Evolutionary conservation across 1,140 invertebrate species (phyloP), one percentile per base, ranked within the genome.

Genomic region (Papilio aristodemus): DNA sequence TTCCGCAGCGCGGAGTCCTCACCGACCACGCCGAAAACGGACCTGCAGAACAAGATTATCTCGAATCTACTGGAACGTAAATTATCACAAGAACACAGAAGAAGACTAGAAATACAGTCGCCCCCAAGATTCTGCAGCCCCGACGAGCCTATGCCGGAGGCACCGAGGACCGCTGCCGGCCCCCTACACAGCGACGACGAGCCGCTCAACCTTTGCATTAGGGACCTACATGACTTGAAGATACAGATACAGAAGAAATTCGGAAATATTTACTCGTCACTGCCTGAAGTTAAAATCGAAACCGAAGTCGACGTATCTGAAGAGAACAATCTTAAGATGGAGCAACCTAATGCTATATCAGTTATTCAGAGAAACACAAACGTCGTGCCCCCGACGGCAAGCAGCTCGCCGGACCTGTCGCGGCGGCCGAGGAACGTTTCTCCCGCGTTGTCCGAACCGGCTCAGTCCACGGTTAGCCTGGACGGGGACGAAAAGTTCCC

Each of bases 181-280:
- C 84, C 86, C 0, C 67, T 89, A 39, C 83, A 86, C 71, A 80
- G 92, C 84, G 91, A 95, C 84, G 93, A 94, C 22, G 96, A 97
- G 80, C 96, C 97, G 0, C 86, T 98, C 5, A 98, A 98, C 88
- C 92, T 98, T 0, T 97, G 96, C 74, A 93, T 97, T 39, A 91
- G 96, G 39, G 96, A 96, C 77, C 81, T 94, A 36, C 94, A 94
- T 71, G 93, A 94, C 62, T 78, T 95, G 4, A 95, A 95, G 78
- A 93, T 95, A 67, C 91, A 94, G 71, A 84, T 95, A 11, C 79
- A 93, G 19, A 89, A 93, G 43, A 94, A 93, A 68, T 93, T 93
- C 60, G 93, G 93, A 0, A 94, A 94, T 74, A 92, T 93, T 41
- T 94, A 93, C 73, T 92, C 93, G 0, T 89, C 87, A 0, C 67